Conservation (phyloP, 2,113 vertebrate species). For the Myrmophylax atrothorax region DNA sequence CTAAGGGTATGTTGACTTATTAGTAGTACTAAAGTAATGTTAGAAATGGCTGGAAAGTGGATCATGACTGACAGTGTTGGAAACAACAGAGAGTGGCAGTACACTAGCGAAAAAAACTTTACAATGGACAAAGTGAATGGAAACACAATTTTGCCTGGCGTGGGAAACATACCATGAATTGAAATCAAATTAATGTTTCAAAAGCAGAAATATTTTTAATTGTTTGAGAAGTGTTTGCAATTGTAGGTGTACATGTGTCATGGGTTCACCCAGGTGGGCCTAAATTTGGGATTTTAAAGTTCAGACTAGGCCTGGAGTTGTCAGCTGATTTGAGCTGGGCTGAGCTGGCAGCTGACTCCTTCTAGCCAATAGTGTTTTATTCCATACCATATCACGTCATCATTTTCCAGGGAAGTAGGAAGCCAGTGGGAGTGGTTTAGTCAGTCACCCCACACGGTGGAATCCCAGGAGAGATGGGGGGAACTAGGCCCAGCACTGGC, state of each 20-base stretch:
- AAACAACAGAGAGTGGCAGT: background rate
- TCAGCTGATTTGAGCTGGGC: no score
- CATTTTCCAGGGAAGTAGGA: no score
- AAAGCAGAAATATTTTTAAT: background rate
- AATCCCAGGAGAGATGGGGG: no score
- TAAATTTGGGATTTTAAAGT: no score
- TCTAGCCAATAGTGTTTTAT: no score
- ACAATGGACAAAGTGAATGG: background rate
- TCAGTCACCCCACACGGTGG: no score
- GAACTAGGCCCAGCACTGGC: no score
- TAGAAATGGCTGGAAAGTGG: background rate
- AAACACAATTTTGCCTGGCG: background rate
- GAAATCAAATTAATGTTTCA: background rate
- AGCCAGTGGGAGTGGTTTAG: no score
- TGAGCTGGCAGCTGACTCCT: no score
- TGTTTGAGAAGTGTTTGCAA: background rate
- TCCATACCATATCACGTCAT: no score
- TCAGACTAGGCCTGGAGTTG: no score
- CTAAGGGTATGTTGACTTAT: background rate
- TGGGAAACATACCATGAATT: background rate
- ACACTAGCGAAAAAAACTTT: background rate
- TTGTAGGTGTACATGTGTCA: background rate
- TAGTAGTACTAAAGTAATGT: background rate
- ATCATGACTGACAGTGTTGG: background rate
- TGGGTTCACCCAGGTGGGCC: no score